Base-by-base conservation (phyloP, 2,113 vertebrate species). In the Pteruthius melanotis region DNA sequence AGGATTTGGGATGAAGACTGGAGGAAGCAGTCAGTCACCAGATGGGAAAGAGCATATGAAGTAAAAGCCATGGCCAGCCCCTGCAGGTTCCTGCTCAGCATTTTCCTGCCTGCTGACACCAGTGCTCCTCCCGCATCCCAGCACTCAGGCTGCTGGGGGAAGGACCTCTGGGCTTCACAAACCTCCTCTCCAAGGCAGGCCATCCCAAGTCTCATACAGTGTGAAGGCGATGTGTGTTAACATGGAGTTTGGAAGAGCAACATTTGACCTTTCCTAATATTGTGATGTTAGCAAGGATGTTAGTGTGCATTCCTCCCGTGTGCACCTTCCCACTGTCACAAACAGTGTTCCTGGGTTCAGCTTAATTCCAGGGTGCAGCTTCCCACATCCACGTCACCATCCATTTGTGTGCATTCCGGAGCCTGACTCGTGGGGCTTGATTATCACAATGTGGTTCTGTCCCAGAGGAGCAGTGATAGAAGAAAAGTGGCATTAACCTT, bases 401-500 rank as follows among this genome's bases (percentile, higher is more conserved):
- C 1, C 3, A 33, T 13, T 22, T 26, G 9, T 8, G 16, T 11
- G 31, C 1, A 1, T 66, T 17, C n/a, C 14, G 39, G n/a, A 68
- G 27, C 11, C 40, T 30, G 91, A 53, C 39, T 24, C 21, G 9
- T 1, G 2, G 6, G 21, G 9, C 10, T 35, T 39, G 27, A 15
- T 50, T 61, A 7, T 27, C 1, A 2, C 0, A 0, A 39, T 1
- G 1, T 33, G 31, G 33, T 77, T 61, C 50, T 70, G 59, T 45
- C 11, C 20, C 28, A 23, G 12, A 50, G 45, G 28, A 78, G 5
- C 4, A 14, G 9, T 0, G 2, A n/a, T 18, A 42, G 56, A 33
- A 65, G 20, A 56, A 80, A 60, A 47, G 12, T 1, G 1, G 11
- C 0, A 0, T 40, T 53, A 69, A 69, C 7, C 8, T 56, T 17